Base-by-base conservation (phyloP, 2,888 invertebrate genomes). In the Clunio marinus region DNA sequence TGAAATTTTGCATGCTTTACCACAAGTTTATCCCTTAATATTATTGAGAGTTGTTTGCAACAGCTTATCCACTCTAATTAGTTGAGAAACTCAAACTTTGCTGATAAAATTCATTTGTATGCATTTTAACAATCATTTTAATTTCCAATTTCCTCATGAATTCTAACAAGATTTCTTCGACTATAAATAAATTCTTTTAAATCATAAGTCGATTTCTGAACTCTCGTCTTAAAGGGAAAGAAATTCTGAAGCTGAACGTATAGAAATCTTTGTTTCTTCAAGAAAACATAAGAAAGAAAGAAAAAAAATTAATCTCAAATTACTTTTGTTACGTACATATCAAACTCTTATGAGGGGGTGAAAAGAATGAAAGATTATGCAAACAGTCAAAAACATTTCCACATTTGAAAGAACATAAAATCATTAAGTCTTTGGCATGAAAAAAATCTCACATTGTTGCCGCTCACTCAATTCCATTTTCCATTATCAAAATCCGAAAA, bases 31-130 rank as follows among this genome's bases (percentile, higher is more conserved):
- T 35, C n/a, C n/a, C 35, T 35, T 13, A 35, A 13, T 35, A n/a
- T n/a, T 35, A 13, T 5, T 13, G 13, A 35, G n/a, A 35, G n/a
- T 35, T 35, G 70, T 70, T 68, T 69, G 70, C 71, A 71, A 71
- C 70, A 70, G 72, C 71, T 72, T 72, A 72, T 72, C 72, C 72
- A 71, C 71, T 72, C 71, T 71, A 72, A 72, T 72, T 72, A 72
- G 72, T 71, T 70, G 70, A 70, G 70, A 71, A 70, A 69, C 69
- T 70, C 10, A 20, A 17, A 57, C 4, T 8, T 4, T 45, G 4
- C n/a, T 45, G n/a, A 8, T 45, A 5, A 8, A 45, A 8, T 8
- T 45, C 32, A 32, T 32, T 32, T 32, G 32, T 10, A 7, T 32
- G 4, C 5, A 7, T 4, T 32, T 32, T 32, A 7, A 32, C 5